Base-by-base conservation (phyloP, 2,113 vertebrate species). In the Tyrannus savana region DNA sequence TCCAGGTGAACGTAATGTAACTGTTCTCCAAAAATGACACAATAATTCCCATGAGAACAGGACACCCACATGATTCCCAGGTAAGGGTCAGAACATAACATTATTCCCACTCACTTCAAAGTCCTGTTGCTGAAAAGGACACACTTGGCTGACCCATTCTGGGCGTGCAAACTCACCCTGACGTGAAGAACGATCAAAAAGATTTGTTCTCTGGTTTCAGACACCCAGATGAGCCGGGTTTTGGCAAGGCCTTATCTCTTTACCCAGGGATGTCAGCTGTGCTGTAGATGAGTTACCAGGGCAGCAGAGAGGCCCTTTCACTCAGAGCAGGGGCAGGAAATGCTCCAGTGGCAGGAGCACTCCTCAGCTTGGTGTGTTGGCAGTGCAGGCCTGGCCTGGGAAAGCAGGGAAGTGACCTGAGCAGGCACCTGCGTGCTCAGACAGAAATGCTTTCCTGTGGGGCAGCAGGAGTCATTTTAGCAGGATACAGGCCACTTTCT, bases 381-480 rank as follows among this genome's bases (percentile, higher is more conserved):
- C 94, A 87, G 62, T 8, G 9, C 68, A 37, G 84, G 79, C 84
- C 68, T 83, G 90, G 89, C 87, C 88, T 91, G 62, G 72, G 46
- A 77, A 88, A 84, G 96, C 59, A 37, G 95, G 97, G 97, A 96
- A 97, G 87, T 97, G 97, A 95, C 94, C 86, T 50, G 25, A 6
- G 28, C 55, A 92, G 82, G 94, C 97, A 98, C 97, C 97, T 97
- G 97, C 59, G 78, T 87, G 78, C 18, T 90, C 85, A 74, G 66
- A 71, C 28, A 56, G 53, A 82, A 96, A 56, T 2, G 31, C 77
- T 50, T 97, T 95, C 96, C 96, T 96, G 95, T 58, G 44, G 66
- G 87, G 81, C 58, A 73, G 72, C 42, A 6, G 27, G 10, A 81
- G 76, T n/a, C 9, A 2, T 33, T 55, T 55, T 9, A 78, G 93